These are phyloP conservation scores for Grallaria varia DNA, from an alignment of 2,113 vertebrate genomes.

Conservation along the genomic window DNA sequence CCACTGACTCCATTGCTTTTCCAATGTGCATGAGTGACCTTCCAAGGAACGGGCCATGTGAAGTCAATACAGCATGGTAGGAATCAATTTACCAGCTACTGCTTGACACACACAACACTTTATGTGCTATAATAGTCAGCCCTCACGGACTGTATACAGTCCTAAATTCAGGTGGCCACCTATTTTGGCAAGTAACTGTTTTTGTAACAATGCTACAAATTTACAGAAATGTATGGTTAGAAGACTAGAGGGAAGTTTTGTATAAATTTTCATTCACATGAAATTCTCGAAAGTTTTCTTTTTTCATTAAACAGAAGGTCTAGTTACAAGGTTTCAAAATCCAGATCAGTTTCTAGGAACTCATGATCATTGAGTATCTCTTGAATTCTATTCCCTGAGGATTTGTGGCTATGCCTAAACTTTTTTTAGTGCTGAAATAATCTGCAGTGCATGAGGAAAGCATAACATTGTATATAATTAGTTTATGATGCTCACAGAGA, in stretches of 20 bases:
- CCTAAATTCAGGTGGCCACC: neutral
- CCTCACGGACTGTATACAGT: neutral
- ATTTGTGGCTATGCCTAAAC: neutral
- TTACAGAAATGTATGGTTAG: neutral
- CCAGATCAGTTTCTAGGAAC: neutral
- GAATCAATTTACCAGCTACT: neutral
- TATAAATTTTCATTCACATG: neutral
- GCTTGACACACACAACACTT: fast-evolving
- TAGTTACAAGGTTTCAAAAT: neutral
- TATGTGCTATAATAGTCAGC: neutral
- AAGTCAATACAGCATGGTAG: neutral
- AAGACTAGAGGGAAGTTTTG: neutral
- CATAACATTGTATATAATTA: neutral
- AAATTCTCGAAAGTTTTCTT: neutral
- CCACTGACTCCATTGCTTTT: neutral
- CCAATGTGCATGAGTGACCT: neutral
- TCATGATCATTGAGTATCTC: neutral
- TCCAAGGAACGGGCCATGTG: neutral
- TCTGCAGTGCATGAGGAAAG: neutral
- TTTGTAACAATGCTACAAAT: neutral
- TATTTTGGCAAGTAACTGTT: neutral
- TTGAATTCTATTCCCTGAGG: neutral
- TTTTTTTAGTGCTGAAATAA: neutral
- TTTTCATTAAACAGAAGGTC: neutral
- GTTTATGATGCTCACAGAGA: neutral